phyloP scores from a whole-genome alignment of 2,888 invertebrate species.

The Pyrrhia umbra region DNA sequence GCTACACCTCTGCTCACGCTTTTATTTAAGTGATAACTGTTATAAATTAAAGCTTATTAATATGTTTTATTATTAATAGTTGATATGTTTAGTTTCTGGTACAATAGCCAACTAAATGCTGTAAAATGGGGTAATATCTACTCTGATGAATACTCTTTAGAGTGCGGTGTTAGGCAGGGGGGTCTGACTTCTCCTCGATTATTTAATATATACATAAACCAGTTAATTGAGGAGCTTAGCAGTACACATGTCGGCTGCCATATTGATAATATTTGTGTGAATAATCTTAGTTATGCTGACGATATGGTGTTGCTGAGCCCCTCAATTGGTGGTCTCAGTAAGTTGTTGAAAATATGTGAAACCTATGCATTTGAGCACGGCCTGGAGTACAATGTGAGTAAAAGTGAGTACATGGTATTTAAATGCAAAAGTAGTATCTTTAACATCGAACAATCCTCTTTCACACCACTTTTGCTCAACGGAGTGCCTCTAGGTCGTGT shows the following conservation, averaged over 20 bases:
- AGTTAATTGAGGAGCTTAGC: background rate
- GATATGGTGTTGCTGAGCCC: no score
- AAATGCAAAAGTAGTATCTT: conserved; percentile 1
- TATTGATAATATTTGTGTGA: background rate
- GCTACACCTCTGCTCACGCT: no score
- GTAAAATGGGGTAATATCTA: conserved; percentile 1
- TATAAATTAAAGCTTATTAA: no score
- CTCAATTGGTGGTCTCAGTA: background rate
- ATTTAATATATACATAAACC: conserved; percentile 1
- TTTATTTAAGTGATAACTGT: no score
- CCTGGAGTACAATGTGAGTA: conserved; percentile 1
- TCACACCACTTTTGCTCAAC: conserved; percentile 1
- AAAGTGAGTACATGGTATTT: conserved; percentile 3
- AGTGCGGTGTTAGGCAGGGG: background rate
- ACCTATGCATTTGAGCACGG: conserved; percentile 1
- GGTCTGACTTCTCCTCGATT: conserved; percentile 1
- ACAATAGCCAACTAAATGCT: conserved; percentile 1
- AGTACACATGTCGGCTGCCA: background rate
- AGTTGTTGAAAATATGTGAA: conserved; percentile 1
- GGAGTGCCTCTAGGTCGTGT: conserved; percentile 2
- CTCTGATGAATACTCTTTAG: conserved; percentile 1
- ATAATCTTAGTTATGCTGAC: background rate
- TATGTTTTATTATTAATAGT: no score
- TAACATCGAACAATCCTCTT: conserved; percentile 1
- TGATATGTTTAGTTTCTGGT: background rate